Evolutionary conservation across 1,140 invertebrate species (phyloP), one percentile per base, ranked within the genome.

Genomic region (Cherax destructor): DNA sequence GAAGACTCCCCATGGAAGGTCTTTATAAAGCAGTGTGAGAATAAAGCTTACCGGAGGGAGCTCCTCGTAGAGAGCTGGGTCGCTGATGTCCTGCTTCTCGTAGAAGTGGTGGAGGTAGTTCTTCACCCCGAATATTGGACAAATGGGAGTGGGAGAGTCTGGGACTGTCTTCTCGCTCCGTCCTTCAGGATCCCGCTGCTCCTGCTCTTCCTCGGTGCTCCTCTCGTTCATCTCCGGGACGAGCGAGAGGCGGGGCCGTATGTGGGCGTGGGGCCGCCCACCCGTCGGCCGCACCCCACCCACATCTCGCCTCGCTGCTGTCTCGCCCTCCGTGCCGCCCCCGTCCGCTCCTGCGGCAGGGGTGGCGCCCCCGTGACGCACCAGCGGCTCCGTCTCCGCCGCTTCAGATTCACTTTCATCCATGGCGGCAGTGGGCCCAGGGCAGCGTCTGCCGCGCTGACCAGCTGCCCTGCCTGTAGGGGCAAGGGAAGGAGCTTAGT

Each of bases 71-170:
- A 92, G 59, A 11, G 83, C 69, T 9, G 80, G 74, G 65, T 92
- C 77, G 16, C 88, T 91, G 83, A 92, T 86, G n/a, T 89, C 87
- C 50, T 86, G 92, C 76, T 89, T 93, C 76, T 93, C 92, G 59
- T 93, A 93, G 85, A 93, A 93, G 9, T 93, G 92, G 41, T 92
- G 91, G 30, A 92, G 91, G 79, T 92, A 93, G 77, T 92, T 92
- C 78, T 86, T 89, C 21, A 93, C 92, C 49, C 91, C 91, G 88
- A 93, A 92, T 78, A 93, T 86, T 74, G 91, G 91, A 72, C 91
- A 93, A 30, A 85, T 56, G 10, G 86, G 85, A 9, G 91, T 86
- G 4, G 92, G 87, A 4, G 91, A 80, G 30, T 93, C 52, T 5
- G 52, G 52, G 13, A 5, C 52, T 78, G 16, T 52, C 21, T 69